Evolutionary conservation across 2,888 invertebrate species (phyloP).

Genomic region (Conus canariensis): DNA sequence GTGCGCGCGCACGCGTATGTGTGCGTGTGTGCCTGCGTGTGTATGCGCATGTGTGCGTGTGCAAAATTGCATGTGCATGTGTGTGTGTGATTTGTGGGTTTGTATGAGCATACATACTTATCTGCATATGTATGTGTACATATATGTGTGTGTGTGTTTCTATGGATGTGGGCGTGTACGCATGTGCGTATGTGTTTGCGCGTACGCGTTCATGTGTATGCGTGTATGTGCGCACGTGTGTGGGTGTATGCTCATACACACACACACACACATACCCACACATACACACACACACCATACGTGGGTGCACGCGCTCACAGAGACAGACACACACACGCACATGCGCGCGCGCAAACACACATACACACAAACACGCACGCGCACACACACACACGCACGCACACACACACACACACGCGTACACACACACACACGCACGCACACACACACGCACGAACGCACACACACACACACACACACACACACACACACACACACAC

Average conservation of each 20-base stretch:
- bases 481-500: too few relatives aligned
- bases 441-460: too few relatives aligned
- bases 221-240: neutral
- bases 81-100: neutral
- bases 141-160: neutral
- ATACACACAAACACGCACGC: too few relatives aligned
- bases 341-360: too few relatives aligned
- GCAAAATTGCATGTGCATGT: neutral
- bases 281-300: too few relatives aligned
- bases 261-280: too few relatives aligned
- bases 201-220: neutral
- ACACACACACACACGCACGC: too few relatives aligned
- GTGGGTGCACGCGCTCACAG: too few relatives aligned
- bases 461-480: too few relatives aligned
- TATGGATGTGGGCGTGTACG: neutral
- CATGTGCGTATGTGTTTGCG: neutral
- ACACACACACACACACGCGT: too few relatives aligned
- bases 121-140: neutral
- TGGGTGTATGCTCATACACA: neutral
- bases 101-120: neutral
- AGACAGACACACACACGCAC: too few relatives aligned
- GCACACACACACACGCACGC: too few relatives aligned
- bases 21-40: neutral
- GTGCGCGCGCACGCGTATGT: neutral
- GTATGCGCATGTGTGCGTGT: neutral